phyloP scores from a whole-genome alignment of 2,113 vertebrate genomes.

The Mustela nigripes region DNA sequence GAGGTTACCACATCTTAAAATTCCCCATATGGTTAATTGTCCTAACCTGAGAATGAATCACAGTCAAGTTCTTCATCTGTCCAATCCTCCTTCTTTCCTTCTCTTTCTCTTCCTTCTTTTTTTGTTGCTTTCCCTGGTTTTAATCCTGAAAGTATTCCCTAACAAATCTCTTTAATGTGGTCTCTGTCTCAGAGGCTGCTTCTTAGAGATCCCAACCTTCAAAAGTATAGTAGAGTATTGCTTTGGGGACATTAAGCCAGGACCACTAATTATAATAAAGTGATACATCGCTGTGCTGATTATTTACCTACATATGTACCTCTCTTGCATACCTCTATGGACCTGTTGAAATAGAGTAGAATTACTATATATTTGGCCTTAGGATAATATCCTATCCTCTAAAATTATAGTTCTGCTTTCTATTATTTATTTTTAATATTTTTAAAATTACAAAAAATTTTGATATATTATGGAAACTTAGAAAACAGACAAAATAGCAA shows the following conservation, averaged over 20 bases:
- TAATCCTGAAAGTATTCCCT: background rate
- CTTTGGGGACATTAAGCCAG: background rate
- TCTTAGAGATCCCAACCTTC: background rate
- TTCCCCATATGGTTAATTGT: background rate
- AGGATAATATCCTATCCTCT: background rate
- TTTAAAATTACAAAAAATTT: constrained; percentile 17
- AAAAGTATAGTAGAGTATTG: background rate
- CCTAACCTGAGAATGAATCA: background rate
- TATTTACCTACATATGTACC: background rate
- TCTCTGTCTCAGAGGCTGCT: background rate
- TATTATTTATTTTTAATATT: constrained; percentile 3
- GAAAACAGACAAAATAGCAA: background rate
- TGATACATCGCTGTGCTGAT: background rate
- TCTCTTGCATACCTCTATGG: background rate
- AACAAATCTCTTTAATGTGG: background rate
- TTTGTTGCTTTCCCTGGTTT: background rate
- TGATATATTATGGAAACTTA: background rate
- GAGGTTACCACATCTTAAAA: background rate
- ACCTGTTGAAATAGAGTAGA: background rate
- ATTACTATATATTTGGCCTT: background rate
- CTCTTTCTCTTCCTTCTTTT: background rate
- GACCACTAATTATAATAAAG: background rate
- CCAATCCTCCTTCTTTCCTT: background rate
- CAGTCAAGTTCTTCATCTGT: background rate
- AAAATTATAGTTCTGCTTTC: background rate